These are phyloP conservation scores for Holothuria scabra DNA, from an alignment of 53 echinoderm and acorn worm species.

Conservation along the genomic window DNA sequence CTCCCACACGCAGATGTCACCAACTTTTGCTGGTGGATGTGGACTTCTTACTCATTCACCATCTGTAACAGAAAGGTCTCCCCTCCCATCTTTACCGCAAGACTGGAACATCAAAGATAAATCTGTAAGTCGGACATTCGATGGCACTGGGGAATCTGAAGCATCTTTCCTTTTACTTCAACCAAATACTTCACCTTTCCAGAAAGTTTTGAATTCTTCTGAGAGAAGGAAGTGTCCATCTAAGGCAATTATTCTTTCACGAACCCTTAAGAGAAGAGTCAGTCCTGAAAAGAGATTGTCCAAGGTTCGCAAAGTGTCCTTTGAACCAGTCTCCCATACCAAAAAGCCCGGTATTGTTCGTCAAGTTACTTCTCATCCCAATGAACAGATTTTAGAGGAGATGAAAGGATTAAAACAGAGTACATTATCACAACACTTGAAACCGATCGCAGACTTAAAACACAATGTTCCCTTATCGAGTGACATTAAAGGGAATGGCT, in stretches of 20 bases:
- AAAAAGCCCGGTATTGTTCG: not conserved
- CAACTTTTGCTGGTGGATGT: conserved; percentile 69
- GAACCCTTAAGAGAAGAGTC: not conserved
- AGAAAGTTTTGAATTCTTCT: no score
- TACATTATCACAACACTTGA: conserved; percentile 17
- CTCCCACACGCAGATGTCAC: conserved; percentile 71
- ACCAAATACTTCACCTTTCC: not conserved
- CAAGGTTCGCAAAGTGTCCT: no score
- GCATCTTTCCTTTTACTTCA: conserved; percentile 74
- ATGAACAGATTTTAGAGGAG: not conserved
- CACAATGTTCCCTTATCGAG: not conserved
- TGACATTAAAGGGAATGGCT: not conserved
- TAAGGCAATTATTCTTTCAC: not conserved
- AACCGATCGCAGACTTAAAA: not conserved
- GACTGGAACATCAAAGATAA: not conserved
- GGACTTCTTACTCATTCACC: not conserved
- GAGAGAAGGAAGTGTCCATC: not conserved
- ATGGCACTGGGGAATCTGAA: conserved; percentile 81
- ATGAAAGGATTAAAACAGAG: not conserved
- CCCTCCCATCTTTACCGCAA: not conserved
- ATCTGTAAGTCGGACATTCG: conserved; percentile 1
- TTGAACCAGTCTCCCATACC: no score
- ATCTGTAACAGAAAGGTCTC: no score
- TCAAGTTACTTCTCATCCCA: not conserved
- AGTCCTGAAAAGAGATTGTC: not conserved